Percentiles rank a stretch among this genome's conserved stretches.
Conservation (phyloP, 2,797 vertebrate genomes). For the Chromis chromis region DNA sequence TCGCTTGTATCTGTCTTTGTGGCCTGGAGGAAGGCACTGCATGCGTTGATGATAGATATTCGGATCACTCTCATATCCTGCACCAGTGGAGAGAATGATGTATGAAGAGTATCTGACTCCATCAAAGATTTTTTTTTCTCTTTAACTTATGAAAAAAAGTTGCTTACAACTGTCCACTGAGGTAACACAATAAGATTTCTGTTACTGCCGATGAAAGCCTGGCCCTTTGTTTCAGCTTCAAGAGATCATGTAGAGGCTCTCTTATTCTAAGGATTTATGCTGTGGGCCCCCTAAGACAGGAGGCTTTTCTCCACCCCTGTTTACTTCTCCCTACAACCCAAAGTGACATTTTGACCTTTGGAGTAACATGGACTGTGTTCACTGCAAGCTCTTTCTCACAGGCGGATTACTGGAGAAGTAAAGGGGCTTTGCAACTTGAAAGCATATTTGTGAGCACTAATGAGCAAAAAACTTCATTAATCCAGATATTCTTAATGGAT, state of each 20-base stretch:
- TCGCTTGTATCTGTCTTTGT: constrained; percentile 10
- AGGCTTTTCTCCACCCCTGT: constrained; percentile 71
- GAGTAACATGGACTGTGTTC: constrained; percentile 66
- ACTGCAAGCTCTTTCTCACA: constrained; percentile 67
- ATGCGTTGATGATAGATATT: constrained; percentile 1
- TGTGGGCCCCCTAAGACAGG: constrained; percentile 63
- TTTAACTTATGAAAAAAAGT: neutral
- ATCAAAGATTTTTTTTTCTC: neutral
- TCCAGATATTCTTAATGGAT: constrained; percentile 58
- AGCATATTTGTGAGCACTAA: constrained; percentile 78
- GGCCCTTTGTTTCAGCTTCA: constrained; percentile 53
- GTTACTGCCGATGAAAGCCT: constrained; percentile 46
- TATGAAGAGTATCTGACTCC: neutral
- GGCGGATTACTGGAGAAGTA: constrained; percentile 72
- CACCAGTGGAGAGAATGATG: neutral
- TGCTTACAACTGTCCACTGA: constrained; percentile 22
- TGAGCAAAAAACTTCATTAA: constrained; percentile 71
- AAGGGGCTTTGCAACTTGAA: constrained; percentile 78
- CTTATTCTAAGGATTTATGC: constrained; percentile 74
- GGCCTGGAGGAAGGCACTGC: constrained; percentile 14
- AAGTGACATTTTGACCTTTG: constrained; percentile 79
- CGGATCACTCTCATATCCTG: neutral
- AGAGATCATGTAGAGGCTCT: constrained; percentile 54
- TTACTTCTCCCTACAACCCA: constrained; percentile 73
- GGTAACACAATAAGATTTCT: constrained; percentile 49